These are phyloP conservation scores for Callosobruchus maculatus DNA, from an alignment of 2,888 invertebrate species.

Conservation along the genomic window DNA sequence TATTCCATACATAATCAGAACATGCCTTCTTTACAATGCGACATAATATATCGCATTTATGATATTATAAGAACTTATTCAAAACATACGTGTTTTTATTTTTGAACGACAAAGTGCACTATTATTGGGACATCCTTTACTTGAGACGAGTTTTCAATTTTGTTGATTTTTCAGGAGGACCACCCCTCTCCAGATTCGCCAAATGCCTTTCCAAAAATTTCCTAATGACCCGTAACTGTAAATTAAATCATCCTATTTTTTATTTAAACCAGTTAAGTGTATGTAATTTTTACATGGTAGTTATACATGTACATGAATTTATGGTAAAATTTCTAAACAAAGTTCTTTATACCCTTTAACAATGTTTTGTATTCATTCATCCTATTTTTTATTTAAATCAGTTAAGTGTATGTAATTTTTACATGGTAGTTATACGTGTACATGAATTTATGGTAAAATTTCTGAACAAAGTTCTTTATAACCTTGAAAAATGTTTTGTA, in stretches of 20 bases:
- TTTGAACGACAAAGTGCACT: no score
- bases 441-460: neutral
- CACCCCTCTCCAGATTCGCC: conserved; percentile 41
- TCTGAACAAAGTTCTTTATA: neutral
- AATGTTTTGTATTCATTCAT: neutral
- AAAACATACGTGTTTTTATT: no score
- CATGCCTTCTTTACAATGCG: no score
- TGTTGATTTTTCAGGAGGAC: conserved; percentile 39
- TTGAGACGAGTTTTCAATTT: neutral
- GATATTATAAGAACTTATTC: no score
- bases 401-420: neutral
- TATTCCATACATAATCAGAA: no score
- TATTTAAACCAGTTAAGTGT: neutral
- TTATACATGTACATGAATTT: neutral
- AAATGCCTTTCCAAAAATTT: conserved; percentile 46
- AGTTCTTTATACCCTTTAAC: neutral
- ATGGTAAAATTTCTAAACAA: neutral
- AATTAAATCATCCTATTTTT: neutral
- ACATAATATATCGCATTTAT: no score
- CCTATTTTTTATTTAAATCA: neutral
- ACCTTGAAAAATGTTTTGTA: neutral
- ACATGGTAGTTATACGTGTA: neutral
- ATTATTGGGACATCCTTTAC: no score
- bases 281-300: neutral
- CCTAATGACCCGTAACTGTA: conserved; percentile 25